A percentile compares a stretch with the other conserved stretches of the same genome.
phyloP scores from a whole-genome alignment of 1,140 invertebrate species.

The Penaeus chinensis region DNA sequence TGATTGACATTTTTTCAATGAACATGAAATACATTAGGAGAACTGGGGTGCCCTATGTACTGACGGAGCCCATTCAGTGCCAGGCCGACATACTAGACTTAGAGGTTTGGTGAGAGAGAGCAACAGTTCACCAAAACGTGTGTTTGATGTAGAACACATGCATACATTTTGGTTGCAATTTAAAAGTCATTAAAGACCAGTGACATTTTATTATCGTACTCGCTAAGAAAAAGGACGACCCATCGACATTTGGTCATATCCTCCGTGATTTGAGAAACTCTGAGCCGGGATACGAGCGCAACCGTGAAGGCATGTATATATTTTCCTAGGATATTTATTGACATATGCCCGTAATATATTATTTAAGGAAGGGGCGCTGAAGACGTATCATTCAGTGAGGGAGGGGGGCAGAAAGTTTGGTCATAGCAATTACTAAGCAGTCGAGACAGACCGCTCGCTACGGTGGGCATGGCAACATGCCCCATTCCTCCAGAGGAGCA shows the following conservation, averaged over 20 bases:
- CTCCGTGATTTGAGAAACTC: background rate
- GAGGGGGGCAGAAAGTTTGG: too few relatives aligned
- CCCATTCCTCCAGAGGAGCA: too few relatives aligned
- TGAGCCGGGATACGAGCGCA: background rate
- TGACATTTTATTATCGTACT: background rate
- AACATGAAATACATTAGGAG: constrained; percentile 40
- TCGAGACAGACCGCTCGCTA: too few relatives aligned
- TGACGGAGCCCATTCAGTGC: constrained; percentile 30
- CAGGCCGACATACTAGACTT: constrained; percentile 15
- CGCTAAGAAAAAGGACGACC: background rate
- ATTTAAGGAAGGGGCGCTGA: too few relatives aligned
- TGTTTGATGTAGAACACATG: too few relatives aligned
- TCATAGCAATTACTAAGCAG: too few relatives aligned
- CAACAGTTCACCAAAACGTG: background rate
- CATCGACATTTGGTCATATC: background rate
- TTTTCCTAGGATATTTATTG: too few relatives aligned
- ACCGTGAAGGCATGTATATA: too few relatives aligned
- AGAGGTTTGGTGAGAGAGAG: constrained; percentile 28
- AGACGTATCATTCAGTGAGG: too few relatives aligned
- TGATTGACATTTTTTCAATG: constrained; percentile 24
- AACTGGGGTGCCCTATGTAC: constrained; percentile 28
- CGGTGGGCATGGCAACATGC: too few relatives aligned
- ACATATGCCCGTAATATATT: too few relatives aligned
- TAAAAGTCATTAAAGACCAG: background rate
- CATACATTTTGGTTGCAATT: background rate